Base-by-base conservation (phyloP, 2,888 invertebrate genomes). In the Eulithis prunata region DNA sequence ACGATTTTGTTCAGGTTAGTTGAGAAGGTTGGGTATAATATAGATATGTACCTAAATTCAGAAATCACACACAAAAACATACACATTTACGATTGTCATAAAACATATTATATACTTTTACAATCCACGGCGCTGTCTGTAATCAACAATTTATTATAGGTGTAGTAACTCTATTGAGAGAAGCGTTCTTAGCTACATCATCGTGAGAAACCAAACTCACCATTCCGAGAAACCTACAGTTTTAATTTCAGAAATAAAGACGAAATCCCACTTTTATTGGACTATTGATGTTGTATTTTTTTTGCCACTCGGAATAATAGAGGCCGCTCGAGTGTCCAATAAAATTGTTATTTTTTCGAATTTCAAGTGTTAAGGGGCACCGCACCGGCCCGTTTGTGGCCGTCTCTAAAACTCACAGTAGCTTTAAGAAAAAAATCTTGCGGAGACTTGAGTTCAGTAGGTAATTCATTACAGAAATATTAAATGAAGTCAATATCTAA, bases 171-270 rank as follows among this genome's bases (percentile, higher is more conserved):
- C 86, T 87, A 89, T 70, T 65, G 67, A 66, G 57, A 66, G 49
- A 62, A 68, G 59, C 65, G 59, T 70, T 70, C 36, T 54, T 57
- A 57, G 53, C 56, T 46, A 13, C 53, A 12, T 51, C 36, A 70
- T 73, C 90, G 90, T 91, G 91, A 90, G 91, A 91, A 87, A 84
- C 73, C 77, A 72, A 73, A 75, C 75, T 75, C 74, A 71, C 68
- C 77, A 75, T 91, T 91, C 91, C 81, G 69, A 86, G 91, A 91
- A 91, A 78, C 82, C 80, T 84, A 82, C 78, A 85, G 85, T 86
- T 89, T 89, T 88, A 88, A 89, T 88, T 89, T 85, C 82, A 78
- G 78, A 87, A 89, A 90, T 90, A 88, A 89, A 89, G 86, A 86
- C 85, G 84, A 85, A 89, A 86, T 84, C 83, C 85, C 83, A 83